phyloP scores from a whole-genome alignment of 2,113 vertebrate species.

The Morone chrysops region DNA sequence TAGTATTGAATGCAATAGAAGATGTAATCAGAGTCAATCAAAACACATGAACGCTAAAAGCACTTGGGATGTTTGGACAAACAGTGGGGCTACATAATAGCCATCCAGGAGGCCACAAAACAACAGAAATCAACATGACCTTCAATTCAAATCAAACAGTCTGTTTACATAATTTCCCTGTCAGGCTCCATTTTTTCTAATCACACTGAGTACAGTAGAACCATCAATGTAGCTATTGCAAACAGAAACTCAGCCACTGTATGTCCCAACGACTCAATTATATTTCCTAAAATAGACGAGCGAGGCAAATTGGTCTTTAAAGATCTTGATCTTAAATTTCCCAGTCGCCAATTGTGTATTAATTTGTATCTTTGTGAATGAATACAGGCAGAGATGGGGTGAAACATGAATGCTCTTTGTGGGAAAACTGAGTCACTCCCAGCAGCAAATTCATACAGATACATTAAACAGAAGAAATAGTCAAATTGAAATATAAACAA shows the following conservation, averaged over 20 bases:
- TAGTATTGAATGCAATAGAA: not conserved
- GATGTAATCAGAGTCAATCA: conserved; percentile 38
- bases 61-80: conserved; percentile 59
- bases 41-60: conserved; percentile 53
- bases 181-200: conserved; percentile 40
- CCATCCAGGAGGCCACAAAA: conserved; percentile 23
- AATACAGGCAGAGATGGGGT: not conserved
- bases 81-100: conserved; percentile 29
- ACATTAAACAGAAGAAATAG: conserved; percentile 26
- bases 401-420: not conserved
- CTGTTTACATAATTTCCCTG: conserved; percentile 49
- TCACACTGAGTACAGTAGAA: conserved; percentile 30
- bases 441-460: conserved; percentile 6
- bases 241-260: conserved; percentile 13
- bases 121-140: conserved; percentile 50
- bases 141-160: conserved; percentile 63
- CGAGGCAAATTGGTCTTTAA: not conserved
- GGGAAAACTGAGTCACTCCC: conserved; percentile 2
- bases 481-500: conserved; percentile 31
- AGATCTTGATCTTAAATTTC: not conserved
- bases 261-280: conserved; percentile 7
- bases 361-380: not conserved
- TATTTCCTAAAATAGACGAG: not conserved
- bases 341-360: not conserved
- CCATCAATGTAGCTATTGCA: conserved; percentile 31